Percentiles rank a stretch among this genome's conserved stretches.
phyloP scores from a whole-genome alignment of 35 echinoderm and acorn worm genomes.

The Apostichopus japonicus region DNA sequence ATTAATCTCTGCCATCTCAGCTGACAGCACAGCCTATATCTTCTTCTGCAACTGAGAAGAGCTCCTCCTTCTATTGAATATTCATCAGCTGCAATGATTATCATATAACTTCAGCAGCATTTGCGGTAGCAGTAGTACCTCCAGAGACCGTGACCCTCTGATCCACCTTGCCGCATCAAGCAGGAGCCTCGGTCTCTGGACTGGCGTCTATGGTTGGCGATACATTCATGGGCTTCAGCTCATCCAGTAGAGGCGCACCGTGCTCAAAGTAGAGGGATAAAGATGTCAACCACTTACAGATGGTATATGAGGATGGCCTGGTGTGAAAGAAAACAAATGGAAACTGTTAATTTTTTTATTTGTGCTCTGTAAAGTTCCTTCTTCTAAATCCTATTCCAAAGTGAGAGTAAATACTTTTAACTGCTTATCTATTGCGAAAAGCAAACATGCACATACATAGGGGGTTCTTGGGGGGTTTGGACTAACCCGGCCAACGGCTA shows the following conservation, averaged over 20 bases:
- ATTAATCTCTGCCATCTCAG: too few species aligned
- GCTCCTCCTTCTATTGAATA: not conserved
- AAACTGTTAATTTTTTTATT: too few species aligned
- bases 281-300: conserved; percentile 63
- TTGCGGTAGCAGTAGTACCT: not conserved
- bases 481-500: too few species aligned
- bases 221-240: conserved; percentile 57
- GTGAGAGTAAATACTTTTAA: too few species aligned
- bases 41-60: not conserved
- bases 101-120: too few species aligned
- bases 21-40: not conserved
- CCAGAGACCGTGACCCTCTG: not conserved
- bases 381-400: too few species aligned
- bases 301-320: conserved; percentile 69
- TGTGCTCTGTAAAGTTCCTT: too few species aligned
- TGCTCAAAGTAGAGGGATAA: conserved; percentile 64
- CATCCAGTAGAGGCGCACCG: conserved; percentile 39
- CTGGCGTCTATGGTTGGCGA: conserved; percentile 33
- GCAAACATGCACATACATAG: too few species aligned
- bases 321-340: too few species aligned
- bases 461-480: too few species aligned
- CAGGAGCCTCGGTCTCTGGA: conserved; percentile 21
- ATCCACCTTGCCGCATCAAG: not conserved
- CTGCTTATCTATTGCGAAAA: too few species aligned
- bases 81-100: not conserved